phyloP scores from a whole-genome alignment of 2,888 invertebrate genomes.

The Thera obeliscata region DNA sequence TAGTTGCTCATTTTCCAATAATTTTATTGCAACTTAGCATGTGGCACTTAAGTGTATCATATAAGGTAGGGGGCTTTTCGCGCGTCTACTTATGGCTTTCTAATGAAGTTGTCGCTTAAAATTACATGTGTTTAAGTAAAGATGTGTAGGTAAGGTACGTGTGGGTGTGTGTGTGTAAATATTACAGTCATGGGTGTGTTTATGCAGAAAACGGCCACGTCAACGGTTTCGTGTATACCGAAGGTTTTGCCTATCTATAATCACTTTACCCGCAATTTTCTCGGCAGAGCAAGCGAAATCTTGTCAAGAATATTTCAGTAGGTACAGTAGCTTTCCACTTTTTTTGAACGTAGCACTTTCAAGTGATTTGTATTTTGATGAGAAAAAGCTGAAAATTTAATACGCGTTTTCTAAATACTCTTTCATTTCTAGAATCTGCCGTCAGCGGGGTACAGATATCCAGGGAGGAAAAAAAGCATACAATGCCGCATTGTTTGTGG shows the following conservation, averaged over 20 bases:
- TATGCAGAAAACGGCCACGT: slow-evolving; percentile 28
- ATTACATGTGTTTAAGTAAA: slow-evolving; percentile 43
- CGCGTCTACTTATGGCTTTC: slow-evolving; percentile 72
- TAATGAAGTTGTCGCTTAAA: slow-evolving; percentile 72
- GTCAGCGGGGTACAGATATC: slow-evolving; percentile 21
- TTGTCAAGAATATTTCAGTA: slow-evolving; percentile 53
- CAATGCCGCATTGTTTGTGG: slow-evolving; percentile 42
- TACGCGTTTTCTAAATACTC: neutral
- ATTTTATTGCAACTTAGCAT: slow-evolving; percentile 35
- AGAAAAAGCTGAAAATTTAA: too few relatives aligned
- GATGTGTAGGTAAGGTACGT: slow-evolving; percentile 33
- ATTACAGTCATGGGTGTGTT: slow-evolving; percentile 17
- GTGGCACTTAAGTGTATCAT: slow-evolving; percentile 41
- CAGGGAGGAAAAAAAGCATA: slow-evolving; percentile 15
- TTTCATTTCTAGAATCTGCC: slow-evolving; percentile 1
- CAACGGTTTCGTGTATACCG: slow-evolving; percentile 64
- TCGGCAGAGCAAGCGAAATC: slow-evolving; percentile 67
- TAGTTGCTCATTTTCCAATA: neutral
- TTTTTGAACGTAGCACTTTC: too few relatives aligned
- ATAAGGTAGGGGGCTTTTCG: slow-evolving; percentile 47
- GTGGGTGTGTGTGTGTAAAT: neutral
- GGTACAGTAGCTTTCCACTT: neutral
- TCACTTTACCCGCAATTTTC: slow-evolving; percentile 76
- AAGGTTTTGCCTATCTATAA: slow-evolving; percentile 75
- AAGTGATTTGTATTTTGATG: neutral